phyloP scores from a whole-genome alignment of 2,888 invertebrate species.

The Arctia plantaginis region DNA sequence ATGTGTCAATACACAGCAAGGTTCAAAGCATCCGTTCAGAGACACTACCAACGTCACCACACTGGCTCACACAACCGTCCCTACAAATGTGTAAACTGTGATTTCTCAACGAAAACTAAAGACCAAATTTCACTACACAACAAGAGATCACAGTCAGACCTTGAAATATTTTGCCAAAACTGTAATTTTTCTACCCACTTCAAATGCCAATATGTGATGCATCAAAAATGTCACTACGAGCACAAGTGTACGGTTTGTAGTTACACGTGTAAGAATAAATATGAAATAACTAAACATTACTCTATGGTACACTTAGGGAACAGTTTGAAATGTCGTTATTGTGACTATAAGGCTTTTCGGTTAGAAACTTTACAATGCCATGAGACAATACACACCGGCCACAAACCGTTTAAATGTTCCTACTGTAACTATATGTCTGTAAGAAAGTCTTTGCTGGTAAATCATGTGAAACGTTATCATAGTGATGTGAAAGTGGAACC shows the following conservation, averaged over 20 bases:
- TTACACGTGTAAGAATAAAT: constrained; percentile 66
- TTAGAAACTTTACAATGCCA: constrained; percentile 68
- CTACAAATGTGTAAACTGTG: constrained; percentile 72
- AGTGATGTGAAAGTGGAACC: constrained; percentile 50
- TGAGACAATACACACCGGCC: constrained; percentile 68
- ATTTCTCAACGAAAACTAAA: constrained; percentile 75
- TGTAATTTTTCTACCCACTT: constrained; percentile 64
- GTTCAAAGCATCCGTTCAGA: constrained; percentile 73
- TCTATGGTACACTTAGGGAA: constrained; percentile 63
- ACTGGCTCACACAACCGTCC: constrained; percentile 65
- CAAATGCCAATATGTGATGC: constrained; percentile 68
- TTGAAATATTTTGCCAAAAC: constrained; percentile 50
- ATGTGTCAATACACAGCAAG: constrained; percentile 68
- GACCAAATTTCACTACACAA: constrained; percentile 74
- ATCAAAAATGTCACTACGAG: constrained; percentile 69
- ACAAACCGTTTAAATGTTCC: constrained; percentile 68
- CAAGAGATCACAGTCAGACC: constrained; percentile 64
- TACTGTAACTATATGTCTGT: constrained; percentile 66
- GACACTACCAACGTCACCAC: constrained; percentile 74
- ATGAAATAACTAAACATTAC: constrained; percentile 70
- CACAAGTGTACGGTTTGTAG: constrained; percentile 66
- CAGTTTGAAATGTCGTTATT: constrained; percentile 66
- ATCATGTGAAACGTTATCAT: constrained; percentile 64
- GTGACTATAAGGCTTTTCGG: constrained; percentile 63
- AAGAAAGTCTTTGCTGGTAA: constrained; percentile 59